These are phyloP conservation scores for Ceyx margarethae DNA, from an alignment of 2,113 vertebrate species.

Conservation along the genomic window DNA sequence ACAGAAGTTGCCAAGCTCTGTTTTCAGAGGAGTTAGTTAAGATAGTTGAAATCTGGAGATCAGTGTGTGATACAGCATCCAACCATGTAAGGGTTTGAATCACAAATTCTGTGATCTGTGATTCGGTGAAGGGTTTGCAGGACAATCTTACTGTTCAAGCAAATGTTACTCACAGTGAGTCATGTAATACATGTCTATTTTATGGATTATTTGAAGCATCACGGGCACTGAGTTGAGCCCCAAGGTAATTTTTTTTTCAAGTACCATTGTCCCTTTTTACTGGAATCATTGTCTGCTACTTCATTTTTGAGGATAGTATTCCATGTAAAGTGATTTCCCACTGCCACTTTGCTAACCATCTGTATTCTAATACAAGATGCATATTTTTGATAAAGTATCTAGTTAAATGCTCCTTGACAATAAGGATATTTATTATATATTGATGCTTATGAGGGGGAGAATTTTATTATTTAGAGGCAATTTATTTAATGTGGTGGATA, in stretches of 20 bases:
- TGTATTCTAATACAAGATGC: background rate
- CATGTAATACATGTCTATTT: background rate
- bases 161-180: background rate
- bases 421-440: background rate
- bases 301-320: background rate
- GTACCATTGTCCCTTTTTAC: background rate
- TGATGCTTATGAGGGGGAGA: background rate
- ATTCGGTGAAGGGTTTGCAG: background rate
- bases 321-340: background rate
- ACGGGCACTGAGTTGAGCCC: background rate
- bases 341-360: background rate
- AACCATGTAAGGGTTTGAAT: background rate
- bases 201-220: constrained; percentile 15
- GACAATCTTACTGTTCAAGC: background rate
- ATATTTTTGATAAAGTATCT: background rate
- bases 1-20: background rate
- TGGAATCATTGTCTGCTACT: background rate
- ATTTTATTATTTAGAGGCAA: background rate
- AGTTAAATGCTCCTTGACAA: background rate
- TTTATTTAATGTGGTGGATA: background rate
- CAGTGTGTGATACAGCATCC: background rate
- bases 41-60: background rate
- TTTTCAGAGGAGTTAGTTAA: background rate
- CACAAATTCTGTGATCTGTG: no score
- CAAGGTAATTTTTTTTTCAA: constrained; percentile 33